Conservation (phyloP, 2,113 vertebrate species). For the Podarcis cretensis region DNA sequence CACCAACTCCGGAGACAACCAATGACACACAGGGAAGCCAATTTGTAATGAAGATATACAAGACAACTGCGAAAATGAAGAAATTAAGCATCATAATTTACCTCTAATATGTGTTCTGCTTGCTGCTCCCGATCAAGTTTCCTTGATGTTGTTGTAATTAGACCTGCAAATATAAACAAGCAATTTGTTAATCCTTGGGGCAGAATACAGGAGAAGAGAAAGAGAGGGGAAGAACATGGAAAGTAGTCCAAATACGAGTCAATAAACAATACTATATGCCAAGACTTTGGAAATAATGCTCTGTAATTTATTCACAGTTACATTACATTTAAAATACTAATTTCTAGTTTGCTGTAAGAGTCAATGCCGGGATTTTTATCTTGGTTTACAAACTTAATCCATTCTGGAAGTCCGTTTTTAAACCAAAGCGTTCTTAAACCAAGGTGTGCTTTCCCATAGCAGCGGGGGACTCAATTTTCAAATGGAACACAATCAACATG, state of each 20-base stretch:
- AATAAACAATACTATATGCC: background rate
- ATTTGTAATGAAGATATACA: background rate
- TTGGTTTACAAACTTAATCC: no score
- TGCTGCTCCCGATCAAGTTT: conserved; percentile 96
- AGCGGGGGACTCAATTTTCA: no score
- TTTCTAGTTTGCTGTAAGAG: background rate
- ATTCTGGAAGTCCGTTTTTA: no score
- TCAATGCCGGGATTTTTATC: conserved; percentile 17
- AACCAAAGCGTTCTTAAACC: no score
- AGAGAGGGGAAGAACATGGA: conserved; percentile 28
- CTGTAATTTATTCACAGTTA: background rate
- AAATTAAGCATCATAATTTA: conserved; percentile 68
- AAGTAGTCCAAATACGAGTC: conserved; percentile 5
- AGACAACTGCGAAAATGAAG: conserved; percentile 6
- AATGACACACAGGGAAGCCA: background rate
- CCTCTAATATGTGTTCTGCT: conserved; percentile 94
- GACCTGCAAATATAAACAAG: conserved; percentile 77
- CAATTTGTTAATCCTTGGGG: conserved; percentile 37
- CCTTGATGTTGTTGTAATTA: conserved; percentile 94
- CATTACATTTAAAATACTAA: background rate
- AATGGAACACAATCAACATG: no score
- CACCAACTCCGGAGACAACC: no score
- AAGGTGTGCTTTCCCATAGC: no score
- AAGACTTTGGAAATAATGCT: background rate
- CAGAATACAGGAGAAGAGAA: no score